Percentiles rank a stretch among this genome's conserved stretches.
Evolutionary conservation across 2,797 vertebrate species (phyloP).

Genomic region (Anas flavirostris): DNA sequence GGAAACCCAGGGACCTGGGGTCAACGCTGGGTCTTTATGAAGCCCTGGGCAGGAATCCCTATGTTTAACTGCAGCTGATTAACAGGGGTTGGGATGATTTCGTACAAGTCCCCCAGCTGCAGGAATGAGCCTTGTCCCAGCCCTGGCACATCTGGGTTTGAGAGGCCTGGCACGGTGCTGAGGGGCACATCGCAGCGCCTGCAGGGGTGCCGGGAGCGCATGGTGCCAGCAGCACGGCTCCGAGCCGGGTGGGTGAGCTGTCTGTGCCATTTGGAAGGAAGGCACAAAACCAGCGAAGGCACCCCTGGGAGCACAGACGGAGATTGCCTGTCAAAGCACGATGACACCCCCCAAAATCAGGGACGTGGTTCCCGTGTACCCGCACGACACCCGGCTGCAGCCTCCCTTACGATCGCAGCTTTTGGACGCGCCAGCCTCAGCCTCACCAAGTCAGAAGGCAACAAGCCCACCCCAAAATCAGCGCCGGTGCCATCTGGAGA

Average conservation of each 20-base stretch:
- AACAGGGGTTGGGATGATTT: background rate
- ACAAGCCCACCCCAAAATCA: background rate
- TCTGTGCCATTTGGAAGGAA: background rate
- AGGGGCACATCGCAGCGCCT: background rate
- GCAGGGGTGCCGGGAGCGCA: background rate
- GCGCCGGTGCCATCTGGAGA: background rate
- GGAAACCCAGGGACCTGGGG: background rate
- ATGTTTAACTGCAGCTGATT: rapidly evolving
- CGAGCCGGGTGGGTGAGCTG: background rate
- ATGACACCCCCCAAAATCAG: background rate
- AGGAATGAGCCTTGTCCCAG: background rate
- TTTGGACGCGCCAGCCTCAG: rapidly evolving
- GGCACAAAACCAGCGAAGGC: background rate
- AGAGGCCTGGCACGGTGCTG: background rate
- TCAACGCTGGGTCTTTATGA: background rate
- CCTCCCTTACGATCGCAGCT: background rate
- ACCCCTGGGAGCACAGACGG: background rate
- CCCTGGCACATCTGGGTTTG: background rate
- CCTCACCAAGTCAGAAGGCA: background rate
- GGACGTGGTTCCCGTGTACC: background rate
- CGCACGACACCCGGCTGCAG: rapidly evolving
- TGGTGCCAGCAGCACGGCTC: too few relatives aligned
- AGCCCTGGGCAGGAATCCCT: background rate
- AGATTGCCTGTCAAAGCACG: rapidly evolving
- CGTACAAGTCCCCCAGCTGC: rapidly evolving